phyloP scores from a whole-genome alignment of 2,797 vertebrate genomes.

The Pangasius krempfi region DNA sequence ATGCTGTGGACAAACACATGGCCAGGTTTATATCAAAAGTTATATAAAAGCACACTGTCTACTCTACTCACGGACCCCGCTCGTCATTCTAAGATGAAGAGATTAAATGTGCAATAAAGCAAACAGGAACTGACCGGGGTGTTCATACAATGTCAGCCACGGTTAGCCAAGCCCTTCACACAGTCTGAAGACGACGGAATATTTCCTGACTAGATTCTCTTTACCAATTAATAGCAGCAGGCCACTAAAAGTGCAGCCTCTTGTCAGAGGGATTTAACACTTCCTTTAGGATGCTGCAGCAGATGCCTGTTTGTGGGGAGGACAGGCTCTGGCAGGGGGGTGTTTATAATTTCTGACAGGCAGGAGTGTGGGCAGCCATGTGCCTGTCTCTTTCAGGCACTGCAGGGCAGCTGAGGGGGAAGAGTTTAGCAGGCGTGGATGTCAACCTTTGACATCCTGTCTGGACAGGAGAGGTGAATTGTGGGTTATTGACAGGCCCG shows the following conservation, averaged over 20 bases:
- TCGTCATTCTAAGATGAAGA: not conserved
- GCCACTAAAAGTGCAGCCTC: constrained; percentile 29
- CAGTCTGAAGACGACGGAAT: constrained; percentile 7
- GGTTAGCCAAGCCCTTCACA: not conserved
- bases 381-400: constrained; percentile 43
- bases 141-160: not conserved
- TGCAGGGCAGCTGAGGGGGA: constrained; percentile 42
- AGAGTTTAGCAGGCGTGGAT: constrained; percentile 45
- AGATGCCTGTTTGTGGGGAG: constrained; percentile 27
- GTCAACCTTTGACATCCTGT: constrained; percentile 51
- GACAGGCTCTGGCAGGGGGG: constrained; percentile 26
- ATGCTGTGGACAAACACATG: constrained; percentile 75
- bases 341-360: constrained; percentile 48
- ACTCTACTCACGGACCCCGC: not conserved
- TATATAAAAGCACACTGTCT: not conserved
- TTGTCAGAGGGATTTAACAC: constrained; percentile 27
- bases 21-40: not conserved
- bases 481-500: constrained; percentile 48
- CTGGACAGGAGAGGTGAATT: constrained; percentile 51
- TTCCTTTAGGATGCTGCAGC: constrained; percentile 36
- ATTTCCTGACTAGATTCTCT: constrained; percentile 22
- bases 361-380: constrained; percentile 33
- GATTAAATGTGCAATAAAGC: constrained; percentile 3
- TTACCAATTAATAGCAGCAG: constrained; percentile 33
- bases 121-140: constrained; percentile 14